These are phyloP conservation scores for Chlorodrepanis virens DNA, from an alignment of 2,113 vertebrate genomes.

Conservation along the genomic window DNA sequence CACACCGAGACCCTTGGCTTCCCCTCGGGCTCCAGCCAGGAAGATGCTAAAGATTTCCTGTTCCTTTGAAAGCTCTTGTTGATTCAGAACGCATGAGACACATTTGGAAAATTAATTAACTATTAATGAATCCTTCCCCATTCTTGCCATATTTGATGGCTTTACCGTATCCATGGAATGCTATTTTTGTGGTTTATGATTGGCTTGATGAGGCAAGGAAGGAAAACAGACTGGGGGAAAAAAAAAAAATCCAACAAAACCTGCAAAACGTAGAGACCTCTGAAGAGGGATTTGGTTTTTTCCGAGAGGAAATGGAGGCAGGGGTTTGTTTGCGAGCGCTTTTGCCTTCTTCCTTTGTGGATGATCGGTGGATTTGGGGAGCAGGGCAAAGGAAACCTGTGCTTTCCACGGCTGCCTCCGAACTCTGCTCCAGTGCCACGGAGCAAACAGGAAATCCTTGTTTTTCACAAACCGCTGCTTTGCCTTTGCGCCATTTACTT, in stretches of 20 bases:
- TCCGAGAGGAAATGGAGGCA: neutral
- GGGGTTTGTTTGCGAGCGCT: accelerated
- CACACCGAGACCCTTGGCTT: neutral
- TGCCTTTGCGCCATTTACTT: accelerated
- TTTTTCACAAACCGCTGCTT: accelerated
- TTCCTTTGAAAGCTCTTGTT: accelerated
- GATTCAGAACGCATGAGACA: accelerated
- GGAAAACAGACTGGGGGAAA: neutral
- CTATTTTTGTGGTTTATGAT: neutral
- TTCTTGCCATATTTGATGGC: neutral
- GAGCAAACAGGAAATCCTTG: neutral
- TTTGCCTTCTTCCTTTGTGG: neutral
- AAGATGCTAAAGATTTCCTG: neutral
- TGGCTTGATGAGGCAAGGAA: neutral
- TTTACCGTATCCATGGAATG: neutral
- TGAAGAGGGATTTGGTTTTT: neutral
- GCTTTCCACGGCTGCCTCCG: accelerated
- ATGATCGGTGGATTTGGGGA: accelerated
- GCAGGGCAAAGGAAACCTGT: neutral
- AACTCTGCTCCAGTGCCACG: accelerated
- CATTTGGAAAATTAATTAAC: neutral
- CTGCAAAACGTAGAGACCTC: neutral
- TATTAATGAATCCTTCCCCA: accelerated
- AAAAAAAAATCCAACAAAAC: neutral
- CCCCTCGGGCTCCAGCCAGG: neutral